phyloP scores from a whole-genome alignment of 2,888 invertebrate genomes.

The Bombylius discolor region DNA sequence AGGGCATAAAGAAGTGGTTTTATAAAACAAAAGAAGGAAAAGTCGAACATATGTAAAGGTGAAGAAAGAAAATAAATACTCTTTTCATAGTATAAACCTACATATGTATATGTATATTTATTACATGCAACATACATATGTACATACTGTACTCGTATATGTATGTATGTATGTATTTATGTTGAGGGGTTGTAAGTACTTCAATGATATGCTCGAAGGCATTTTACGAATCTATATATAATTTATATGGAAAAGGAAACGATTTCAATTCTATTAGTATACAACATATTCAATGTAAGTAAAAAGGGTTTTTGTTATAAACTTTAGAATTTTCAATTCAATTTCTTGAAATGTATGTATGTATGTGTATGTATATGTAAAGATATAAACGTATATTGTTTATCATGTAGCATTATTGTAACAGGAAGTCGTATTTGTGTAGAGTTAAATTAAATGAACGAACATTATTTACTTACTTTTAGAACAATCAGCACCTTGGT shows the following conservation, averaged over 20 bases:
- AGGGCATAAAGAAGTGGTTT: neutral
- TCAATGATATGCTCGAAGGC: neutral
- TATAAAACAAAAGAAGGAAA: neutral
- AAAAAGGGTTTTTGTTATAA: neutral
- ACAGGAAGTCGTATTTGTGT: neutral
- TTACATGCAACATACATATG: neutral
- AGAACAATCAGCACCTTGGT: constrained; percentile 71
- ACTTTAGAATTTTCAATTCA: neutral
- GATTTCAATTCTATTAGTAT: no score
- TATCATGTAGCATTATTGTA: no score
- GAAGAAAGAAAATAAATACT: neutral
- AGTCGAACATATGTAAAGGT: neutral
- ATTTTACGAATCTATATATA: neutral
- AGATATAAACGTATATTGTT: neutral
- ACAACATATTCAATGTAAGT: no score
- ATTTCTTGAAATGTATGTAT: neutral
- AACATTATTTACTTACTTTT: constrained; percentile 48
- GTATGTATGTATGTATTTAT: neutral
- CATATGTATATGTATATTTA: no score
- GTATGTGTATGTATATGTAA: neutral
- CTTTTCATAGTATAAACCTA: neutral
- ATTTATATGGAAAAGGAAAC: no score
- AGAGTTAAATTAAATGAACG: neutral
- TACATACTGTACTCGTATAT: neutral
- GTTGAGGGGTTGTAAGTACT: neutral